A percentile compares a stretch with the other conserved stretches of the same genome.
These are phyloP conservation scores for Sarcophaga carnaria DNA, from an alignment of 2,888 invertebrate genomes.

Conservation along the genomic window DNA sequence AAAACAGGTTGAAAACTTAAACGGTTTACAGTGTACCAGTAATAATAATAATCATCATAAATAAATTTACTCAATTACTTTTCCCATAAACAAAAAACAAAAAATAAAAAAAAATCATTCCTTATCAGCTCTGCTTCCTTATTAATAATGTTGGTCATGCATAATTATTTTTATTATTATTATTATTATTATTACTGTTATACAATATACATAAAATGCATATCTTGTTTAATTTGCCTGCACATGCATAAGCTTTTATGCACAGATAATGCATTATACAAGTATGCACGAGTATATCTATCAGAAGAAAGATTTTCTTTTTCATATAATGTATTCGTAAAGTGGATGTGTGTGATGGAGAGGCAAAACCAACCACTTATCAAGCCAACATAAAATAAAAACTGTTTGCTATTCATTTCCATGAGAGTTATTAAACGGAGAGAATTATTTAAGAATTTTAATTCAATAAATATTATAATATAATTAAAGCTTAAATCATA, in stretches of 20 bases:
- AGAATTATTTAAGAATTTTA: neutral
- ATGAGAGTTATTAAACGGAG: neutral
- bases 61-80: neutral
- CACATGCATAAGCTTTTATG: neutral
- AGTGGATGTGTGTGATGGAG: too few species aligned
- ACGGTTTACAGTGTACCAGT: too few species aligned
- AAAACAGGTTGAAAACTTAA: too few species aligned
- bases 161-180: neutral
- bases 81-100: neutral
- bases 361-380: too few species aligned
- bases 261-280: neutral
- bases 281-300: too few species aligned
- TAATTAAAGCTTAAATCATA: too few species aligned
- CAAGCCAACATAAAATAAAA: neutral
- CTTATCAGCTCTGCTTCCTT: neutral
- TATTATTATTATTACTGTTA: too few species aligned
- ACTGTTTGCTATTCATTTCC: neutral
- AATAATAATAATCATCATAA: too few species aligned
- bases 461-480: too few species aligned
- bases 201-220: neutral
- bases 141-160: neutral
- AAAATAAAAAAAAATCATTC: neutral
- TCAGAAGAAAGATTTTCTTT: too few species aligned
- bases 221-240: neutral
- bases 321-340: too few species aligned